These are phyloP conservation scores for Hipposideros larvatus DNA, from an alignment of 2,797 vertebrate genomes.

Conservation along the genomic window DNA sequence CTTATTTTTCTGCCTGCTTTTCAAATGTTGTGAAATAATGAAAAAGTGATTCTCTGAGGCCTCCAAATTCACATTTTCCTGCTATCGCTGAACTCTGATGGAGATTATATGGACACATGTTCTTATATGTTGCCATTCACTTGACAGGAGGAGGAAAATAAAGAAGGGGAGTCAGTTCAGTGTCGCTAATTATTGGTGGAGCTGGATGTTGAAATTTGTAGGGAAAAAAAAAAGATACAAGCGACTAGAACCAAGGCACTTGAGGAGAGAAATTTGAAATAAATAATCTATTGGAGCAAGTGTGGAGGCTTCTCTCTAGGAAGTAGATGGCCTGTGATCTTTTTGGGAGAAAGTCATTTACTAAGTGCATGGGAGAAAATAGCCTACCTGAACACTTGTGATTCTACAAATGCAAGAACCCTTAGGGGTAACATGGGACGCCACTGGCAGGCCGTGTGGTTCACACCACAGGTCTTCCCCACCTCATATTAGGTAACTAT, in stretches of 20 bases:
- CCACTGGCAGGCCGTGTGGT: neutral
- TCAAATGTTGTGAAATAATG: constrained; percentile 63
- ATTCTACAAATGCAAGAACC: neutral
- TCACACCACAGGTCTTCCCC: rapidly evolving
- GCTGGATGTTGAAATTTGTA: neutral
- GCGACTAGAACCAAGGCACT: neutral
- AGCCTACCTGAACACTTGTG: neutral
- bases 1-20: constrained; percentile 62
- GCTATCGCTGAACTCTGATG: neutral
- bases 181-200: neutral
- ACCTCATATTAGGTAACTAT: neutral
- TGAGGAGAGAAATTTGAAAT: neutral
- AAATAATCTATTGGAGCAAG: neutral
- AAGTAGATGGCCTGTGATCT: neutral
- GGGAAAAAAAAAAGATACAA: neutral
- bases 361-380: neutral
- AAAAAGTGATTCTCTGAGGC: neutral
- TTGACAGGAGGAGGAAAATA: neutral
- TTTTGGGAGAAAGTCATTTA: neutral
- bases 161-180: neutral
- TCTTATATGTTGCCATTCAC: neutral
- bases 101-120: neutral
- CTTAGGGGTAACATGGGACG: neutral
- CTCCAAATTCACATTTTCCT: neutral
- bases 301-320: neutral